Conservation (phyloP, 2,888 invertebrate genomes). For the Bellardia bayeri region DNA sequence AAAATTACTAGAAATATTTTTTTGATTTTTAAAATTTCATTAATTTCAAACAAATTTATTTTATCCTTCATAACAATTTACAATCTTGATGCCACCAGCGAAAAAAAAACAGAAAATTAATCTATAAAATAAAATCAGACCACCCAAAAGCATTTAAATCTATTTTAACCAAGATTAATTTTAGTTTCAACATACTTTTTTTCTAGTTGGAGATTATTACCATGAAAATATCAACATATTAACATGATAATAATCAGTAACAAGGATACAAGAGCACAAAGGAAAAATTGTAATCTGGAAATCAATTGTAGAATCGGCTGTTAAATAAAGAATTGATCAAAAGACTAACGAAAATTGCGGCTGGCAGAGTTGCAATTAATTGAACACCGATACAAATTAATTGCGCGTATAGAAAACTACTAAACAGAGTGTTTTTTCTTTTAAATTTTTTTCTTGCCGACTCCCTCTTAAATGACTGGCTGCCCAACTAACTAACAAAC, state of each 20-base stretch:
- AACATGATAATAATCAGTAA: conserved; percentile 70
- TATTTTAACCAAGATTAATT: conserved; percentile 42
- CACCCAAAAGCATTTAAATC: conserved; percentile 58
- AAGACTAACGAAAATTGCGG: conserved; percentile 72
- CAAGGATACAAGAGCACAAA: conserved; percentile 52
- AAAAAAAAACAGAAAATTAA: conserved; percentile 9
- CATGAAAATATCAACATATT: conserved; percentile 55
- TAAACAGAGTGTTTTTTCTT: conserved; percentile 21
- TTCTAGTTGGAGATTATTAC: background rate
- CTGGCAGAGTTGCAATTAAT: conserved; percentile 73
- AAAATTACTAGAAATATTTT: too few relatives aligned
- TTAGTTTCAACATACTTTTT: conserved; percentile 8
- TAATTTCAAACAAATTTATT: background rate
- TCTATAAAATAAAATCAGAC: conserved; percentile 53
- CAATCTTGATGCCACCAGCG: background rate
- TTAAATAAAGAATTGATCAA: conserved; percentile 74
- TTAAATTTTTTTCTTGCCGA: background rate
- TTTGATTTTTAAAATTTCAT: too few relatives aligned
- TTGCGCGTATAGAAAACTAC: conserved; percentile 68
- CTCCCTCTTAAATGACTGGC: conserved; percentile 33
- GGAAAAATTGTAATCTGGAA: conserved; percentile 55
- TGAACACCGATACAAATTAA: conserved; percentile 74
- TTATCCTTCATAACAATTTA: conserved; percentile 1
- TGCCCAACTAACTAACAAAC: background rate
- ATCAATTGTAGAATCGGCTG: conserved; percentile 71